Evolutionary conservation across 2,797 vertebrate species (phyloP), one percentile per base, ranked within the genome.

Genomic region (Anas bahamensis): DNA sequence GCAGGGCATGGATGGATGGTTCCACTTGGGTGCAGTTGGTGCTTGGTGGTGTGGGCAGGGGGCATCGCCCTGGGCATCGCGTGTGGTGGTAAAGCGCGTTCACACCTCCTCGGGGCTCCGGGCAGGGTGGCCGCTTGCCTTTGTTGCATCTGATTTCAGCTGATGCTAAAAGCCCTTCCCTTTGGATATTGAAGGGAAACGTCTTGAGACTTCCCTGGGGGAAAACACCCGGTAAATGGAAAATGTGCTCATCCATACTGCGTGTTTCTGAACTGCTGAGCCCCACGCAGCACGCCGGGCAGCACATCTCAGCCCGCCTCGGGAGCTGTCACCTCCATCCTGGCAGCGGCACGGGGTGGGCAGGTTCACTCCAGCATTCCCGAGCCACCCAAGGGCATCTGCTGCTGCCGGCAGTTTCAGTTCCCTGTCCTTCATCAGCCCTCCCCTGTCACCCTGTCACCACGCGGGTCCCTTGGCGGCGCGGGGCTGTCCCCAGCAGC

Each of bases 391-490:
- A 35, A 3, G 28, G 19, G 41, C 39, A 5, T 63, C 6, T 9
- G n/a, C 86, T 12, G 73, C 82, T 37, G 69, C 33, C 4, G 61
- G 65, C 13, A 4, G 39, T 57, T 50, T 3, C 3, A 22, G 7
- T 37, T 17, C 42, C 37, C 69, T 12, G 6, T 22, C 2, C 44
- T 28, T 6, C 1, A 17, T 22, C 64, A 19, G 56, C 88, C 31
- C 69, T 83, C 26, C 59, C 75, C 78, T 72, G 79, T 83, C 92
- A 92, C 59, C 75, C 75, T 72, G 79, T 83, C 94, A 92, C 69
- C 4, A 8, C 29, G 31, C 31, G 14, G 4, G 2, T 88, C 90
- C 86, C 83, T 76, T 56, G 13, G 50, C 50, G 50, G 24, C 15
- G 50, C 24, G 50, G 50, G 16, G 59, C 59, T 8, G 24, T 61